A percentile compares a stretch with the other conserved stretches of the same genome.
These are phyloP conservation scores for Augiades crinisus DNA, from an alignment of 2,888 invertebrate genomes.

Conservation along the genomic window DNA sequence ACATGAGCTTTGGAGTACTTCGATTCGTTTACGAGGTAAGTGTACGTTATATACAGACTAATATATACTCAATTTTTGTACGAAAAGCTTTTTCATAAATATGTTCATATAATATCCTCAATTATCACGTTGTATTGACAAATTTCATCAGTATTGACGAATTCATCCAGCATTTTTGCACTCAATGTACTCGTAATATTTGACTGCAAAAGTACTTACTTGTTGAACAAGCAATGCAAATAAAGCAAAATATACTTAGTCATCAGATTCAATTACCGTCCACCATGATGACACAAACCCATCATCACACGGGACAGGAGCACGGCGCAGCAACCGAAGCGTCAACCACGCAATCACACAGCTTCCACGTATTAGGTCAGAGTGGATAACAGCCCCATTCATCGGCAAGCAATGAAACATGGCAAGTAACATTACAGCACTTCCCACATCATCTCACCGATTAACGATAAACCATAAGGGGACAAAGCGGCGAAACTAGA, in stretches of 20 bases:
- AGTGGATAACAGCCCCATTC: slow-evolving; percentile 24
- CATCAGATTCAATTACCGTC: neutral
- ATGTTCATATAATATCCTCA: too few species aligned
- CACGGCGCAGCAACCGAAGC: neutral
- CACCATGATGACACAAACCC: neutral
- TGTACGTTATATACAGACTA: too few species aligned
- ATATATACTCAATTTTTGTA: too few species aligned
- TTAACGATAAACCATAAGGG: slow-evolving; percentile 47
- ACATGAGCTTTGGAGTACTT: too few species aligned
- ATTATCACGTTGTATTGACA: too few species aligned
- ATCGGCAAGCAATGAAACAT: slow-evolving; percentile 24
- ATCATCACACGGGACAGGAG: neutral
- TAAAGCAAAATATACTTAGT: neutral
- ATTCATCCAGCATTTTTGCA: too few species aligned
- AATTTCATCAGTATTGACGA: too few species aligned
- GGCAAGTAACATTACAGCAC: slow-evolving; percentile 27
- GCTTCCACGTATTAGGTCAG: slow-evolving; percentile 23
- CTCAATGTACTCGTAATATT: too few species aligned
- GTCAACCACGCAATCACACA: slow-evolving; percentile 14
- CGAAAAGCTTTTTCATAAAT: too few species aligned
- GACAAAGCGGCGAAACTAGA: slow-evolving; percentile 59
- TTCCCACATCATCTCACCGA: slow-evolving; percentile 52
- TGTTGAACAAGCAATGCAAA: too few species aligned
- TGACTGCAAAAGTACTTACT: too few species aligned
- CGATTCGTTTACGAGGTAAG: too few species aligned